These are phyloP conservation scores for Hypanus sabinus DNA, from an alignment of 2,113 vertebrate species.

Conservation along the genomic window DNA sequence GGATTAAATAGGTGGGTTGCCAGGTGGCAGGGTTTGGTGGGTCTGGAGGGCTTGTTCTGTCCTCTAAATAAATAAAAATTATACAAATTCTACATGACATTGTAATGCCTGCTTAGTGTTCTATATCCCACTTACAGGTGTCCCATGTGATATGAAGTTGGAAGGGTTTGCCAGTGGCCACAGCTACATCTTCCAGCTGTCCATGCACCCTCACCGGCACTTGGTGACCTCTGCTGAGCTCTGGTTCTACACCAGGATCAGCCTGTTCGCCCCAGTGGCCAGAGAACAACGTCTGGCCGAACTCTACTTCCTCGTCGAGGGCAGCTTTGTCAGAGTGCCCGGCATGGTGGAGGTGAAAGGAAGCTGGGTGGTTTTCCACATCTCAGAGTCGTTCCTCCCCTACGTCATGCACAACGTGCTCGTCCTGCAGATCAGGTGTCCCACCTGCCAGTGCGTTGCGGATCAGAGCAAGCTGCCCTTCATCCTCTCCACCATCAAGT, in stretches of 20 bases:
- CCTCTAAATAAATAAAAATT: no score
- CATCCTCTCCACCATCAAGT: conserved; percentile 57
- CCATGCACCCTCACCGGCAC: conserved; percentile 52
- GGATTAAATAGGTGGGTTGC: no score
- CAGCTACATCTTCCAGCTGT: conserved; percentile 75
- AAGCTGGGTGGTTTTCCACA: conserved; percentile 64
- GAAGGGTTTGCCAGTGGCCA: conserved; percentile 49
- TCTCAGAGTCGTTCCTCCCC: conserved; percentile 46
- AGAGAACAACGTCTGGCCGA: background rate
- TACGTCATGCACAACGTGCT: conserved; percentile 55
- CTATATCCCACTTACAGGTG: conserved; percentile 46
- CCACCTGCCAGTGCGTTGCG: conserved; percentile 55
- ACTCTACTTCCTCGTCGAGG: conserved; percentile 48
- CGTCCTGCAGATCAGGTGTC: conserved; percentile 67
- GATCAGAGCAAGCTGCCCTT: conserved; percentile 71
- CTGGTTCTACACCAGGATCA: conserved; percentile 76
- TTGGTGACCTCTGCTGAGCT: conserved; percentile 68
- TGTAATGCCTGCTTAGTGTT: no score
- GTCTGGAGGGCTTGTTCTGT: no score
- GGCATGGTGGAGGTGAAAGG: conserved; percentile 47
- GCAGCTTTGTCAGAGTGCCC: conserved; percentile 44
- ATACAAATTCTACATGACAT: no score
- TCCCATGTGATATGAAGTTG: conserved; percentile 46
- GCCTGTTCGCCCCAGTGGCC: conserved; percentile 7
- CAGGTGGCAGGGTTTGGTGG: no score